phyloP scores from a whole-genome alignment of 2,888 invertebrate genomes.

The Drosophila paracracens region DNA sequence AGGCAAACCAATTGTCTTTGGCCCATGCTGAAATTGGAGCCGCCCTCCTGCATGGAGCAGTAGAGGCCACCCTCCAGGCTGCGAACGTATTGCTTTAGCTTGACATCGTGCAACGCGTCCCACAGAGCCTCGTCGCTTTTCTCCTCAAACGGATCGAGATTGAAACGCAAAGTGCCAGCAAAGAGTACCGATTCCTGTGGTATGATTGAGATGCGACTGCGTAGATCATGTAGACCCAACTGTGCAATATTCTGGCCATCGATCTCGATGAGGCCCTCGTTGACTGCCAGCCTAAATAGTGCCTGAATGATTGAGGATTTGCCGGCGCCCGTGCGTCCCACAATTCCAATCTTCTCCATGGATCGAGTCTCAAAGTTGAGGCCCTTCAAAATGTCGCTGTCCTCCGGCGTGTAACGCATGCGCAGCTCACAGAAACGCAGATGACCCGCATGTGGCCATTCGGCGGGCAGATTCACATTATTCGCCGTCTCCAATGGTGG shows the following conservation, averaged over 20 bases:
- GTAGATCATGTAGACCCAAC: conserved; percentile 91
- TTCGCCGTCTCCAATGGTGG: conserved; percentile 86
- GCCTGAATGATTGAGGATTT: conserved; percentile 93
- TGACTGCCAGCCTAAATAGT: conserved; percentile 92
- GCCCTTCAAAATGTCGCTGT: conserved; percentile 89
- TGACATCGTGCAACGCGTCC: conserved; percentile 91
- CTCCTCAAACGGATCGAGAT: conserved; percentile 93
- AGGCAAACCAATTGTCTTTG: conserved; percentile 95
- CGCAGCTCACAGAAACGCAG: conserved; percentile 88
- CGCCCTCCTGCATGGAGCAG: conserved; percentile 90
- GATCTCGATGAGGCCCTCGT: conserved; percentile 91
- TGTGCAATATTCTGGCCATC: conserved; percentile 90
- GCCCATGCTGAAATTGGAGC: conserved; percentile 94
- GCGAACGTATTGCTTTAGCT: conserved; percentile 89
- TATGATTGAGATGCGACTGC: conserved; percentile 94
- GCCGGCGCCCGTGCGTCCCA: conserved; percentile 95
- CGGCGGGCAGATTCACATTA: conserved; percentile 82
- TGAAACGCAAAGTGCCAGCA: conserved; percentile 92
- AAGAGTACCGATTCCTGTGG: conserved; percentile 96
- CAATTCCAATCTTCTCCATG: conserved; percentile 90
- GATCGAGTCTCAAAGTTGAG: conserved; percentile 88
- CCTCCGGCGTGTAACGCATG: conserved; percentile 89
- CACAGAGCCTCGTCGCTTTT: conserved; percentile 90
- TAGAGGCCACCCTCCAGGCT: conserved; percentile 86
- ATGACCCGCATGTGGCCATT: conserved; percentile 90